These are phyloP conservation scores for Keiferia lycopersicella DNA, from an alignment of 2,888 invertebrate genomes.

Conservation along the genomic window DNA sequence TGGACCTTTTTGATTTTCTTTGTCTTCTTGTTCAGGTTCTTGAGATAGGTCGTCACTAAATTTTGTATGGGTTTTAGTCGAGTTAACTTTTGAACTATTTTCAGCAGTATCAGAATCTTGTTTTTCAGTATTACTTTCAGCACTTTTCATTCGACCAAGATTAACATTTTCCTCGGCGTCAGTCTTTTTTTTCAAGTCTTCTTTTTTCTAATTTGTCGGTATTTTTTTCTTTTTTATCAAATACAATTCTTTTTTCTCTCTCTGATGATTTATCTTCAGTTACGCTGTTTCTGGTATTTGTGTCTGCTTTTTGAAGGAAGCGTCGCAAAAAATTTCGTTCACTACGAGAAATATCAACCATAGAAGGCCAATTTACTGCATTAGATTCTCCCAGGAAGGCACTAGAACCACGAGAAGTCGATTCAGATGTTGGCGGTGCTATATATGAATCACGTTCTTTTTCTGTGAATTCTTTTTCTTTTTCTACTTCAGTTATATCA, in stretches of 20 bases:
- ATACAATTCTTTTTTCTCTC: not conserved
- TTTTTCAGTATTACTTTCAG: not conserved
- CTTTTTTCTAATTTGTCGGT: not conserved
- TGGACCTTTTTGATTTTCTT: conserved; percentile 9
- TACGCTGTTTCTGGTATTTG: too few species aligned
- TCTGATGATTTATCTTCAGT: too few species aligned
- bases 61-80: not conserved
- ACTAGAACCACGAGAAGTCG: not conserved
- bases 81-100: not conserved
- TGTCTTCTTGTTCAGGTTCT: conserved; percentile 13
- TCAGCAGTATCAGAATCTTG: not conserved
- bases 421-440: not conserved
- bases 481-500: conserved; percentile 47
- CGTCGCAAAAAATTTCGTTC: conserved; percentile 1
- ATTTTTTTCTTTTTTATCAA: not conserved
- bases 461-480: too few species aligned
- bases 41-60: not conserved
- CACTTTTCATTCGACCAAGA: not conserved
- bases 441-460: conserved; percentile 27
- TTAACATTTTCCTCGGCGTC: not conserved
- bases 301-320: conserved; percentile 10
- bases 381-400: not conserved
- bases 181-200: conserved; percentile 11
- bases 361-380: conserved; percentile 12
- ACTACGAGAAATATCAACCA: not conserved